Evolutionary conservation across 92 coral and sea anemone species (phyloP), one percentile per base, ranked within the genome.

Genomic region (Virgularia gustaviana): DNA sequence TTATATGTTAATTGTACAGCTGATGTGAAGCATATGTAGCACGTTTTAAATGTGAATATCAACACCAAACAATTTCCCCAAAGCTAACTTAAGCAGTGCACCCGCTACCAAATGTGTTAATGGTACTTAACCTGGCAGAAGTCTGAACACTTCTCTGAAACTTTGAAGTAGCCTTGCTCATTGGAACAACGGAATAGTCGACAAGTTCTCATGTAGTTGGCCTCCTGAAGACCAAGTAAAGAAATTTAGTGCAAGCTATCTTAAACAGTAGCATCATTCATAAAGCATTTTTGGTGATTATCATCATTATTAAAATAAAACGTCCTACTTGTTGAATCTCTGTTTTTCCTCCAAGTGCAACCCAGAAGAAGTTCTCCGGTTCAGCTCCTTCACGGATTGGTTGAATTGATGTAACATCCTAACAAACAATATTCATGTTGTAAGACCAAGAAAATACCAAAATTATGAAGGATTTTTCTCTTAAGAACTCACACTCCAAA

Each of bases 181-280:
- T 92, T 92, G 18, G 98, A 92, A 36, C 98, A 92, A 34, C 98
- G 89, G 85, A 92, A 92, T 9, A 92, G 80, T 66, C 98, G 92
- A 37, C 85, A 84, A 35, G 79, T 89, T 57, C 84, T 80, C 88
- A 92, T 79, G 78, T 86, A 92, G 19, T 89, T 94, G 23, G 98
- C 98, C 31, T 80, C 80, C 98, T 92, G 73, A 43, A 41, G 56
- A 20, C 15, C 1, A 33, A 31, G 28, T 19, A 35, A 33, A 6
- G 36, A 38, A 32, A 51, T 29, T 30, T 3, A 28, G 20, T 12
- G 37, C 2, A 55, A 22, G 0, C 35, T 27, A 11, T 3, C 8
- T 37, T 23, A 0, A 0, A 5, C 7, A 3, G 42, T 15, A 4
- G 41, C 20, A 12, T 27, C 12, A 20, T 15, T 11, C 19, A 55